Base-by-base conservation (phyloP, 2,888 invertebrate genomes). In the Melipona beecheii region DNA sequence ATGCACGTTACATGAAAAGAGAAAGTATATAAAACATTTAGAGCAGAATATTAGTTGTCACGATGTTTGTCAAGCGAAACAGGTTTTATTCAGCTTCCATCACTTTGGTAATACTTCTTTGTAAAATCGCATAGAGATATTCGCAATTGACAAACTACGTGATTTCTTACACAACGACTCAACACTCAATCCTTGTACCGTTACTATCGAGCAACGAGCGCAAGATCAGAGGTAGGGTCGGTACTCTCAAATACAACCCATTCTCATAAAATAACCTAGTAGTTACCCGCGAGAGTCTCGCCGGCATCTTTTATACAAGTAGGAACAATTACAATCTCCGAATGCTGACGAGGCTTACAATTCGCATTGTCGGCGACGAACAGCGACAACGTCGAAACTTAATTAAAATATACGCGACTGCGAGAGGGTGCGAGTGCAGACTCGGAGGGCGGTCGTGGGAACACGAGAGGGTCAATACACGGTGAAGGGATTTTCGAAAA, bases 391-490 rank as follows among this genome's bases (percentile, higher is more conserved):
- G 85, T 85, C 78, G 75, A 74, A 77, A 87, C 83, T 83, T 84
- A 90, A 89, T 89, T 90, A 89, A 89, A 87, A 86, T 85, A 86
- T 85, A 77, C 82, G 60, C 66, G 60, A 52, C 43, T 17, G 65
- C 31, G n/a, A 43, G 49, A 58, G 73, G 49, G 75, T 43, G 64
- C 78, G 49, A 56, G 49, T 31, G 36, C 36, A 27, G 31, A 31
- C 62, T 52, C 70, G 69, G 87, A 79, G 87, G 86, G 90, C 82
- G 90, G 85, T 89, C 90, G 89, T 90, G 89, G 89, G 89, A 90
- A 90, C 88, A 80, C 65, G 56, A 72, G 64, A 72, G 83, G 81
- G 76, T 5, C 58, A 11, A 15, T 2, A 36, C 27, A 27, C 36
- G 66, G 31, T 72, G 50, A 73, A 64, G 78, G 82, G 81, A 89